Conservation (phyloP, 1,140 invertebrate species). For the Tribolium castaneum region DNA sequence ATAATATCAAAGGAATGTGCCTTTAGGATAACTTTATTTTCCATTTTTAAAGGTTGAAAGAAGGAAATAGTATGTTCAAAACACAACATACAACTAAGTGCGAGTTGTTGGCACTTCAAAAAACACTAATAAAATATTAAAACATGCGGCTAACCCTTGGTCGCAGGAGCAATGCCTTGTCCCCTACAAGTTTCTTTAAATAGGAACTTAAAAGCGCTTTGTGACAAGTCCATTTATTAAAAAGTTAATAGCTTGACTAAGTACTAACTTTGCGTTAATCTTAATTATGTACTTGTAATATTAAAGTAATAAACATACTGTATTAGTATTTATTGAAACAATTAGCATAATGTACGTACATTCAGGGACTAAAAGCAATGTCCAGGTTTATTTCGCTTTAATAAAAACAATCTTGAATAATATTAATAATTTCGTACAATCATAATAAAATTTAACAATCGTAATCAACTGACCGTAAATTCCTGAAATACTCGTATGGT, state of each 20-base stretch:
- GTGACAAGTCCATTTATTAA: neutral
- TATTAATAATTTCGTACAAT: neutral
- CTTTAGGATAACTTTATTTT: no score
- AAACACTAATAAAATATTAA: no score
- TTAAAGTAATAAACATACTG: neutral
- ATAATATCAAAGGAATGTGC: no score
- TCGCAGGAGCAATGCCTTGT: no score
- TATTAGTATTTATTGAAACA: neutral
- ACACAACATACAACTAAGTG: no score
- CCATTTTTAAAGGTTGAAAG: no score
- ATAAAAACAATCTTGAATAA: neutral
- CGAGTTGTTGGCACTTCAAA: no score
- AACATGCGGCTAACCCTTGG: no score
- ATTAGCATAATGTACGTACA: conserved; percentile 4
- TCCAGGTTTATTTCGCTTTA: neutral
- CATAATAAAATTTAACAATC: conserved; percentile 9
- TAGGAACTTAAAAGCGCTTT: neutral
- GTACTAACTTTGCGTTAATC: conserved; percentile 12
- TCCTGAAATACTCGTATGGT: neutral
- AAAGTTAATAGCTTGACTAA: neutral
- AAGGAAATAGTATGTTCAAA: no score
- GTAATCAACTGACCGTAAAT: neutral
- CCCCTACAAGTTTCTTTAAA: neutral
- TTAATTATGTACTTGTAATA: neutral
- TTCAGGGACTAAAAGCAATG: neutral